Base-by-base conservation (phyloP, 1,140 invertebrate genomes). In the Drosophila teissieri region DNA sequence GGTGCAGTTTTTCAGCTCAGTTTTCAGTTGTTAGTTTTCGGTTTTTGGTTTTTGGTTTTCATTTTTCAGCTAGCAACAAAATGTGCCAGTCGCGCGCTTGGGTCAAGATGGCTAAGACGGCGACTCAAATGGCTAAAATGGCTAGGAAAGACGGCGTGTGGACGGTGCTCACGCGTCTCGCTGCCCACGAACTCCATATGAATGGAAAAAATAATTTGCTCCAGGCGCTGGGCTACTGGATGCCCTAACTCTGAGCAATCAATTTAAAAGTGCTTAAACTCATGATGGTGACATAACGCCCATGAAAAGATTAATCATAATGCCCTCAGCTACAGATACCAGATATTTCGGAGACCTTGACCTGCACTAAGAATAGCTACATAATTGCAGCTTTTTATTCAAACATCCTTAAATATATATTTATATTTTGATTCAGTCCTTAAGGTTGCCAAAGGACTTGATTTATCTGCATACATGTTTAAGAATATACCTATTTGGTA, bases 1-100 rank as follows among this genome's bases (percentile, higher is more conserved):
- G 83, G 82, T 78, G 79, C 77, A 86, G 83, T 80, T 68, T 64
- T 82, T 62, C 79, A 55, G 68, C 74, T 72, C 56, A 63, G 75
- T 57, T 68, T 51, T 45, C 17, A 27, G 57, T 31, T 46, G n/a
- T 48, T 12, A 8, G 17, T 46, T 44, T 10, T 69, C 37, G 51
- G 74, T 56, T 67, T 55, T 69, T 37, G 51, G 74, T 56, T 67
- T 55, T 45, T 10, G 39, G 53, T 27, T 48, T 31, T 31, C 31
- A 31, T 34, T 34, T 68, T 51, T 37, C 19, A 39, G 48, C 57
- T 80, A 36, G 48, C 57, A 80, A 67, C 48, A 24, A 80, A 81
- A 75, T 86, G 82, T 78, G 78, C 63, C 78, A 76, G 74, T 74
- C 60, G 73, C 73, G 60, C 72, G 72, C 61, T 76, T 76, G 73